Base-by-base conservation (phyloP, 2,113 vertebrate species). In the Eulemur macaco region DNA sequence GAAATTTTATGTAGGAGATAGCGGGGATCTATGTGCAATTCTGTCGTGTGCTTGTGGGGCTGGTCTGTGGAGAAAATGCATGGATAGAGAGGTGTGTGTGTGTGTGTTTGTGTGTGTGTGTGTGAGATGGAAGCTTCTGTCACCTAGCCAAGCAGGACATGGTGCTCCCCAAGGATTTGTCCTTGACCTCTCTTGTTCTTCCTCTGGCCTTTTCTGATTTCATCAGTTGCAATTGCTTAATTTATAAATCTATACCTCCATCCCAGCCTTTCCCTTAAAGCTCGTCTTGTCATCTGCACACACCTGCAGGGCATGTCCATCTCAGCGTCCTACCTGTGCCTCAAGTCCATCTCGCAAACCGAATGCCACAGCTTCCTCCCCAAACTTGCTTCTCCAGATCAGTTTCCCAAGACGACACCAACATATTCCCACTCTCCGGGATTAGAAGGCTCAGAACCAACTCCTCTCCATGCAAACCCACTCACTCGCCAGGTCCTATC, bases 41-140 rank as follows among this genome's bases (percentile, higher is more conserved):
- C 14, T 23, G 39, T 12, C 0, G 0, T 0, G 23, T 3, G 3
- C 23, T 60, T 8, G 27, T 31, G 69, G 29, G 54, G 15, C 63
- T 50, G 58, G 21, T 1, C 11, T 13, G 0, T 60, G 63, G 50
- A 88, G 58, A 29, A 50, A 42, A 45, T 13, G 10, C 3, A 8
- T 3, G 68, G 8, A 0, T 3, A 29, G 83, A 45, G 14, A 60
- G 31, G 7, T 14, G 25, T 25, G 23, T 47, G 29, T 85, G 37
- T 11, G 21, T 39, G 14, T 27, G 8, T 5, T 4, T 42, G 7
- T 13, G 25, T 23, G 25, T 47, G 31, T 86, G 31, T 8, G 27
- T 34, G 15, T 29, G 9, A 68, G 56, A 69, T 2, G 29, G 60
- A 50, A 37, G 31, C 31, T 86, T 39, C 56, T 69, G 68, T 54